phyloP scores from a whole-genome alignment of 2,888 invertebrate genomes.

The Sminthurides aquaticus region DNA sequence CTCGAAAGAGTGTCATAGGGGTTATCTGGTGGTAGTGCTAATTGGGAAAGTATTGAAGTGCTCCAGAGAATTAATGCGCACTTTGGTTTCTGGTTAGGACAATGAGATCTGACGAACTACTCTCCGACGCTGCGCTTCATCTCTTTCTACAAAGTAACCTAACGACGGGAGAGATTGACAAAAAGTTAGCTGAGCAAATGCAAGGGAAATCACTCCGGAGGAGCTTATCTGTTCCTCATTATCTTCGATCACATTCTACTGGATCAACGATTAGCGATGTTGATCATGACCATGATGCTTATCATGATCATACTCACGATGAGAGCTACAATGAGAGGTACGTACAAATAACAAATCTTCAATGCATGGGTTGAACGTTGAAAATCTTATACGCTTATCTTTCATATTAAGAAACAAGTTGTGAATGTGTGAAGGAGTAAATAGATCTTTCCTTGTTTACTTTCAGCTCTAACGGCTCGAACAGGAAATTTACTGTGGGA shows the following conservation, averaged over 20 bases:
- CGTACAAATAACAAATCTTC: background rate
- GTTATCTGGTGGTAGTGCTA: background rate
- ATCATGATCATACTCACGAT: conserved; percentile 14
- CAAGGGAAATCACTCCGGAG: conserved; percentile 16
- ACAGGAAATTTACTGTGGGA: conserved; percentile 9
- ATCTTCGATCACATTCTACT: conserved; percentile 20
- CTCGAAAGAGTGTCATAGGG: background rate
- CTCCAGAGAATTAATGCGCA: background rate
- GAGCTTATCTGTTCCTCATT: conserved; percentile 20
- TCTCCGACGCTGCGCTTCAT: conserved; percentile 40
- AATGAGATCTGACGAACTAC: conserved; percentile 38
- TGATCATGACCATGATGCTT: conserved; percentile 10
- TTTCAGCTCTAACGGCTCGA: conserved; percentile 3
- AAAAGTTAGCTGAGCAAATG: conserved; percentile 32
- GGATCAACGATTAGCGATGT: conserved; percentile 16
- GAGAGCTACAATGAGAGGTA: conserved; percentile 11
- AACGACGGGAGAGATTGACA: conserved; percentile 35
- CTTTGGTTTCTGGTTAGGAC: conserved; percentile 24
- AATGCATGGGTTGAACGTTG: no score
- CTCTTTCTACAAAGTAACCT: conserved; percentile 37
- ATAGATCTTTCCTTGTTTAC: no score
- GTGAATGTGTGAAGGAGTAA: no score
- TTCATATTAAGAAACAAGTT: no score
- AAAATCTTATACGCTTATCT: no score
- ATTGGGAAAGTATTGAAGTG: conserved; percentile 1